Conservation (phyloP, 2,888 invertebrate species). For the Zonitis immaculata region DNA sequence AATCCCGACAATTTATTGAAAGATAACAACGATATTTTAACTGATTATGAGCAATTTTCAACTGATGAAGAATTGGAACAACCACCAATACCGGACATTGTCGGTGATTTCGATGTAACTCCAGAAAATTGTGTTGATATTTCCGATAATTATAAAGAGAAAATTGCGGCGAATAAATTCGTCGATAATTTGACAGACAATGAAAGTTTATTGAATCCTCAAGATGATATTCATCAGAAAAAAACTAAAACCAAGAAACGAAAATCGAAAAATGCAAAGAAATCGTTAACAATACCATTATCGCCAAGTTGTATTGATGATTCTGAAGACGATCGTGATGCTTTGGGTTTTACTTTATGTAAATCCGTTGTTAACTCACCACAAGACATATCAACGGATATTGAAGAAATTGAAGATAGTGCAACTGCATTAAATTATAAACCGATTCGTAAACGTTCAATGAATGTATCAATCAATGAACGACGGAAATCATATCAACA, state of each 20-base stretch:
- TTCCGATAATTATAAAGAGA: slow-evolving; percentile 19
- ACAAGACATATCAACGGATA: slow-evolving; percentile 36
- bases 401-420: slow-evolving; percentile 34
- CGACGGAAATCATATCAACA: slow-evolving; percentile 15
- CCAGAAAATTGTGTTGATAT: slow-evolving; percentile 15
- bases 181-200: slow-evolving; percentile 18
- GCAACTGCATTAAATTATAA: no score
- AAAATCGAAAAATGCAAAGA: not conserved
- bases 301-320: not conserved
- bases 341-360: not conserved
- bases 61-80: slow-evolving; percentile 32
- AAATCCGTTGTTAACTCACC: not conserved
- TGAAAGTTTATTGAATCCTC: slow-evolving; percentile 5
- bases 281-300: not conserved
- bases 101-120: slow-evolving; percentile 15
- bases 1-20: not conserved
- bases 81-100: slow-evolving; percentile 17
- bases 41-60: slow-evolving; percentile 30
- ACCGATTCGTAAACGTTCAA: slow-evolving; percentile 6
- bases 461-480: slow-evolving; percentile 2
- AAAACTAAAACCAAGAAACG: not conserved
- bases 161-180: not conserved
- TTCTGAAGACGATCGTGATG: not conserved
- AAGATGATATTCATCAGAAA: not conserved
- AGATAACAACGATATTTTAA: slow-evolving; percentile 12